Percentiles rank a stretch among this genome's conserved stretches.
phyloP scores from a whole-genome alignment of 2,113 vertebrate genomes.

The Sisor rabdophorus region DNA sequence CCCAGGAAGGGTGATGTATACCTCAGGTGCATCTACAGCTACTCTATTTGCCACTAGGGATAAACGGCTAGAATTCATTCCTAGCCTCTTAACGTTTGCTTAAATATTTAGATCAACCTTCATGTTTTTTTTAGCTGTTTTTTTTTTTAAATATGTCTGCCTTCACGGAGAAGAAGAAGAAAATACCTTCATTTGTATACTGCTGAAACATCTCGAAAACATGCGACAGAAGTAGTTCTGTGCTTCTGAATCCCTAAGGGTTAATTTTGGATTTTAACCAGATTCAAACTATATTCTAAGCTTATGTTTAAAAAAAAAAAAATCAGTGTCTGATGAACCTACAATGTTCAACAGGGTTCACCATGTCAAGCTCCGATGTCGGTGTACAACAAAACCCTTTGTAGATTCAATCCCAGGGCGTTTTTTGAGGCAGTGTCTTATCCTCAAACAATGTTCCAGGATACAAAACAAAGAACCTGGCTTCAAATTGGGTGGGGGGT shows the following conservation, averaged over 20 bases:
- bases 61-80: constrained; percentile 10
- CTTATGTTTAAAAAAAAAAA: background rate
- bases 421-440: constrained; percentile 10
- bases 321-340: background rate
- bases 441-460: constrained; percentile 15
- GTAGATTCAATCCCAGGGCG: constrained; percentile 21
- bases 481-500: constrained; percentile 5
- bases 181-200: background rate
- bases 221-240: background rate
- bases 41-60: background rate
- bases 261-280: background rate
- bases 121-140: too few relatives aligned
- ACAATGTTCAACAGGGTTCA: background rate
- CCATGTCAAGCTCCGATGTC: background rate
- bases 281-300: background rate
- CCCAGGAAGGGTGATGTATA: constrained; percentile 42
- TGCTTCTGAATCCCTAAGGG: background rate
- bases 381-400: constrained; percentile 3
- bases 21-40: too few relatives aligned
- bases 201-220: background rate
- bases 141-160: background rate
- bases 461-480: constrained; percentile 25
- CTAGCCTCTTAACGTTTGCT: background rate
- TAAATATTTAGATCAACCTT: background rate
- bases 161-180: background rate